Base-by-base conservation (phyloP, 2,113 vertebrate species). In the Danionella cerebrum region DNA sequence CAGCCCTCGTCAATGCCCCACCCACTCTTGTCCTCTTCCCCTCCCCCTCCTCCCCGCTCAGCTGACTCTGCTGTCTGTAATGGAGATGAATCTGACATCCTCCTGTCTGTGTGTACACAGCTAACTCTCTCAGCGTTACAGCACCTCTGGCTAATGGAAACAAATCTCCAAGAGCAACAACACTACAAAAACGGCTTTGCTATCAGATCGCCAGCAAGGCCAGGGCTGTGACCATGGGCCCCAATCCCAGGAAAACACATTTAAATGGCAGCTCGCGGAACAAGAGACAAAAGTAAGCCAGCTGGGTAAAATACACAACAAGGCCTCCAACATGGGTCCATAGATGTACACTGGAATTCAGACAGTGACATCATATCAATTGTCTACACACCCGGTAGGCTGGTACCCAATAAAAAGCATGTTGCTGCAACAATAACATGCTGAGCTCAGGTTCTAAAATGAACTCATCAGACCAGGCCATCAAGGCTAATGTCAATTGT, bases 101-200 rank as follows among this genome's bases (percentile, higher is more conserved):
- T 72, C 55, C 70, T 67, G 70, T 72, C 70, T 67, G 55, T 62
- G 70, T 72, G 65, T 62, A 45, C 70, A 45, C 65, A 45, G 55
- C 57, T 54, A 68, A 73, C 39, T 7, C 71, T 44, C 35, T 21
- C 59, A 57, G 51, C 59, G 7, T 57, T 22, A 39, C 29, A 18
- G 31, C 33, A 27, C 24, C 16, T 38, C 21, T 24, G 3, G 16
- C 27, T 29, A 39, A 65, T 65, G 19, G 50, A 71, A 44, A 42
- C 29, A 53, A 36, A 45, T 58, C 51, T 74, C 66, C 14, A 59
- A 58, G 35, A 63, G 36, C 38, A 53, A 50, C 48, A 54, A 14
- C 6, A 29, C 47, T 59, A 65, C 53, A 57, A 59, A 55, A 66
- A 57, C 25, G 5, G 24, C 63, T 66, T 59, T 58, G 54, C 53